phyloP scores from a whole-genome alignment of 2,888 invertebrate species.

The Pyrgus malvae region DNA sequence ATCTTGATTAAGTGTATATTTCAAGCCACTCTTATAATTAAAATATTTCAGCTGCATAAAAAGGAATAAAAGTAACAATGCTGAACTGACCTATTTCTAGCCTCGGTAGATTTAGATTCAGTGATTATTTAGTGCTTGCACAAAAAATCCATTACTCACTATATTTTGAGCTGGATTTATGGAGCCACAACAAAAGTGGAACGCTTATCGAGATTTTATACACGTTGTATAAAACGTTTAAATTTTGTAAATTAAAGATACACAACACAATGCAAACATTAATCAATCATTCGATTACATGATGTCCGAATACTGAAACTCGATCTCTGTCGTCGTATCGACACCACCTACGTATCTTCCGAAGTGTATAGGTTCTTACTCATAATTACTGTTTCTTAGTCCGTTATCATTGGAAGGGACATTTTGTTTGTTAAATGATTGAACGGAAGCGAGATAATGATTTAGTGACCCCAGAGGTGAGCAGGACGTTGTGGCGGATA shows the following conservation, averaged over 20 bases:
- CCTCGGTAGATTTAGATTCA: too few relatives aligned
- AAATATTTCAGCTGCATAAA: too few relatives aligned
- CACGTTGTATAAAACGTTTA: too few relatives aligned
- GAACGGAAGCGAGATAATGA: constrained; percentile 73
- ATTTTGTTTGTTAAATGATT: constrained; percentile 34
- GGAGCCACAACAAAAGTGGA: too few relatives aligned
- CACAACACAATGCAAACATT: constrained; percentile 5
- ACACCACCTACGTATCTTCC: constrained; percentile 20
- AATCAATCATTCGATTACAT: constrained; percentile 9
- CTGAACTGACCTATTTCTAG: too few relatives aligned
- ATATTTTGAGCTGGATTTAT: too few relatives aligned
- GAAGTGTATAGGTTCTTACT: constrained; percentile 11
- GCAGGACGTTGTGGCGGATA: constrained; percentile 64
- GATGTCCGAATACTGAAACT: constrained; percentile 8
- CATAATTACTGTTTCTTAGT: constrained; percentile 42
- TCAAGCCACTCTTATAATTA: too few relatives aligned
- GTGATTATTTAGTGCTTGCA: too few relatives aligned
- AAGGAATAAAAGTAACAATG: too few relatives aligned
- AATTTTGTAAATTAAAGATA: constrained; percentile 3
- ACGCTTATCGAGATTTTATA: too few relatives aligned
- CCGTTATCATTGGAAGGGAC: constrained; percentile 30
- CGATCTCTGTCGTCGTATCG: constrained; percentile 19
- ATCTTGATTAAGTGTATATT: too few relatives aligned
- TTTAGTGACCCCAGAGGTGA: constrained; percentile 74
- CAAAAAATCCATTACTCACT: too few relatives aligned